Percentiles rank a stretch among this genome's conserved stretches.
These are phyloP conservation scores for Gallinago undulata DNA, from an alignment of 2,113 vertebrate species.

Conservation along the genomic window DNA sequence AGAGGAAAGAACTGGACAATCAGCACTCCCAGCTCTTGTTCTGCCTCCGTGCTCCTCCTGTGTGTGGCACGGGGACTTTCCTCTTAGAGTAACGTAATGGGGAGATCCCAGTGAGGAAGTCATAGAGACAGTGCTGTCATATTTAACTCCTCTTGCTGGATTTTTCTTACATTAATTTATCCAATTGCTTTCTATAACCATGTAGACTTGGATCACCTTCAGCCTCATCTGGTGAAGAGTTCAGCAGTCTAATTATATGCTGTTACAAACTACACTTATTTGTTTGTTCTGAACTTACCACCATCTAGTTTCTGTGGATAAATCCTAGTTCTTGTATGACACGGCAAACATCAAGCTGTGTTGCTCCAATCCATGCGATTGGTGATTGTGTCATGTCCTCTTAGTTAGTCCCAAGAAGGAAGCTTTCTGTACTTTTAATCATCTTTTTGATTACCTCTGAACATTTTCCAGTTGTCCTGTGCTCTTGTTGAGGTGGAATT, in stretches of 20 bases:
- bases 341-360: not conserved
- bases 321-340: not conserved
- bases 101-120: not conserved
- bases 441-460: not conserved
- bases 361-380: not conserved
- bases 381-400: not conserved
- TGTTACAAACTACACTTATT: not conserved
- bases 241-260: not conserved
- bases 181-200: not conserved
- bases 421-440: not conserved
- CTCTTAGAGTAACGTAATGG: not conserved
- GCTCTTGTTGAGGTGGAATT: not conserved
- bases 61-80: accelerated
- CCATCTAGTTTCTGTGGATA: not conserved
- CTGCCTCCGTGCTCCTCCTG: not conserved
- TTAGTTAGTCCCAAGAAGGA: not conserved
- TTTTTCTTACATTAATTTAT: not conserved
- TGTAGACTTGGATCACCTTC: not conserved
- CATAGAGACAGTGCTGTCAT: accelerated
- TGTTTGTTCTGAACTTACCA: not conserved
- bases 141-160: not conserved
- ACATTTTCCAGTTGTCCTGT: not conserved
- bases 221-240: not conserved
- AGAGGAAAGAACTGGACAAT: not conserved
- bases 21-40: not conserved